These are phyloP conservation scores for Osmerus mordax DNA, from an alignment of 2,113 vertebrate species.

Conservation along the genomic window DNA sequence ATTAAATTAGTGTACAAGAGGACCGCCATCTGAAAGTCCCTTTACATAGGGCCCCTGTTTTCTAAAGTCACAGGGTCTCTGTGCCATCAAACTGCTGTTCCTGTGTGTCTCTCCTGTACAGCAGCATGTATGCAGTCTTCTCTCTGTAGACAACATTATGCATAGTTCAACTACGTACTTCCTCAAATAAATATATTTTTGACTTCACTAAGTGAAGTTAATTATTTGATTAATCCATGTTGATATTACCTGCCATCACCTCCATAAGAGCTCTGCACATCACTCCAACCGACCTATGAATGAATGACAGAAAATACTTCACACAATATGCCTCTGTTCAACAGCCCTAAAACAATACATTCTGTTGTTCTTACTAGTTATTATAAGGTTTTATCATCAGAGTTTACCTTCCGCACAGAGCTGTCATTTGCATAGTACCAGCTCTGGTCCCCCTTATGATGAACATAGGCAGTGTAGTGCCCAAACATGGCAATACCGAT, in stretches of 20 bases:
- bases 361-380: background rate
- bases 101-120: conserved; percentile 55
- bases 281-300: conserved; percentile 54
- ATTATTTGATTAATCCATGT: background rate
- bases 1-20: no score
- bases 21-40: no score
- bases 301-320: background rate
- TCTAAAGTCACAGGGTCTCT: no score
- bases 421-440: conserved; percentile 68
- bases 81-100: background rate
- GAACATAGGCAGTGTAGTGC: conserved; percentile 68
- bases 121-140: conserved; percentile 65
- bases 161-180: background rate
- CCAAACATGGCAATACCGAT: conserved; percentile 43
- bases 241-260: conserved; percentile 34
- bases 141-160: conserved; percentile 9
- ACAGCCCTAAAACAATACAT: background rate
- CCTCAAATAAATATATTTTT: background rate
- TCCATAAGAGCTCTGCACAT: conserved; percentile 50
- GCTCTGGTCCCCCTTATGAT: background rate
- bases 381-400: background rate
- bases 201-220: background rate
- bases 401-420: conserved; percentile 25
- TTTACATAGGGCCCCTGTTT: no score
- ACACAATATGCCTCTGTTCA: background rate